Conservation (phyloP, 2,113 vertebrate species). For the Apodemus sylvaticus region DNA sequence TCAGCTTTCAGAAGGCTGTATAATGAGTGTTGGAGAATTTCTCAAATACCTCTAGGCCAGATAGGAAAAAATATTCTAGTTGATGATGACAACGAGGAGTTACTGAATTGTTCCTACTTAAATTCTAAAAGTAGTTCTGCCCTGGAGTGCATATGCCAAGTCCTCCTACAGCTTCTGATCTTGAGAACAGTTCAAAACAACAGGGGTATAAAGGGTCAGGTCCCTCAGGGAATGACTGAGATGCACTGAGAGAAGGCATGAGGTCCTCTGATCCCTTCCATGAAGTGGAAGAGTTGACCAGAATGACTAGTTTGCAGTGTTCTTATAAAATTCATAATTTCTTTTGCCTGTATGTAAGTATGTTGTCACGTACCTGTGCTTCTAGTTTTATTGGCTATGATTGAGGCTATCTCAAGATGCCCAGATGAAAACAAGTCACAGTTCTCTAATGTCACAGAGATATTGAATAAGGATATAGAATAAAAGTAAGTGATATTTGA, state of each 20-base stretch:
- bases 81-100: background rate
- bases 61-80: background rate
- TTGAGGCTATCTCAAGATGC: conserved; percentile 25
- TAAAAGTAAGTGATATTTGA: background rate
- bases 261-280: background rate
- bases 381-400: background rate
- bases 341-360: background rate
- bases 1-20: background rate
- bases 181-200: background rate
- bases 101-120: background rate
- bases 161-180: background rate
- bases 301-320: background rate
- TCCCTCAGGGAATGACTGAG: background rate
- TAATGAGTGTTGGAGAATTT: background rate
- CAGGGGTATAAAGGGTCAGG: background rate
- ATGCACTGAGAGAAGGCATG: background rate
- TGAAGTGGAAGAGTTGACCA: background rate
- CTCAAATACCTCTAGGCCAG: background rate
- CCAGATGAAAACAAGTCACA: background rate
- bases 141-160: background rate
- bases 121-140: background rate
- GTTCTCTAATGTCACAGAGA: background rate
- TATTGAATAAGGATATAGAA: background rate
- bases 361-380: background rate
- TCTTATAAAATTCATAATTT: background rate